These are phyloP conservation scores for Crypturellus tataupa DNA, from an alignment of 2,797 vertebrate species.

Conservation along the genomic window DNA sequence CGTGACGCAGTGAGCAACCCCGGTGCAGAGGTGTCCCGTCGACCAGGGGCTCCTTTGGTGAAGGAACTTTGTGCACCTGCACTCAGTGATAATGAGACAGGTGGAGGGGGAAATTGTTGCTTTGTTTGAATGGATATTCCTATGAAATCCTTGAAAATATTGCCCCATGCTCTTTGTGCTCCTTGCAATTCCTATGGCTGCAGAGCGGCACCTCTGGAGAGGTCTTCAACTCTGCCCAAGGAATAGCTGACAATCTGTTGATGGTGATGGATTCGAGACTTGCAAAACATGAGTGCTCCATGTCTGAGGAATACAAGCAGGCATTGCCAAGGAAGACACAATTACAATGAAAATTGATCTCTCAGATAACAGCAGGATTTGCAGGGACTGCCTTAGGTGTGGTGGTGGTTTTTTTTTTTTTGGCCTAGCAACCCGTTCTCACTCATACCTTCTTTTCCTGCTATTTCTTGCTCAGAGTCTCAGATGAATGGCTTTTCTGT, in stretches of 20 bases:
- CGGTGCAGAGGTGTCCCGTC: too few relatives aligned
- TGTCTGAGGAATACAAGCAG: not conserved
- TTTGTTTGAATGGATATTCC: not conserved
- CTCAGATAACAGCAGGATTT: not conserved
- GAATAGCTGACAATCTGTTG: not conserved
- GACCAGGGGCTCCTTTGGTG: not conserved
- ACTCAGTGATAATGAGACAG: not conserved
- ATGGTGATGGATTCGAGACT: not conserved
- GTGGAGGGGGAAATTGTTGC: rapidly evolving
- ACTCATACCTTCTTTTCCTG: not conserved
- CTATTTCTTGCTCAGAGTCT: not conserved
- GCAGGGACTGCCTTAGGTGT: not conserved
- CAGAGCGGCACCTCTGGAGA: not conserved
- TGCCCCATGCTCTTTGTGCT: not conserved
- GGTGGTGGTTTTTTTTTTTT: not conserved
- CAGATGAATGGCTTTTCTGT: conserved; percentile 8
- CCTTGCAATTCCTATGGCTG: not conserved
- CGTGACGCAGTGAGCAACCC: rapidly evolving
- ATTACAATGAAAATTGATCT: not conserved
- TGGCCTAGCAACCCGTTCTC: not conserved
- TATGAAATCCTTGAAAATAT: not conserved
- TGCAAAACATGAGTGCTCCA: not conserved
- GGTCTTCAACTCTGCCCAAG: not conserved
- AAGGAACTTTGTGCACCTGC: rapidly evolving
- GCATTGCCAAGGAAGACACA: not conserved